These are phyloP conservation scores for Chrysodeixis includens DNA, from an alignment of 2,888 invertebrate genomes.

Conservation along the genomic window DNA sequence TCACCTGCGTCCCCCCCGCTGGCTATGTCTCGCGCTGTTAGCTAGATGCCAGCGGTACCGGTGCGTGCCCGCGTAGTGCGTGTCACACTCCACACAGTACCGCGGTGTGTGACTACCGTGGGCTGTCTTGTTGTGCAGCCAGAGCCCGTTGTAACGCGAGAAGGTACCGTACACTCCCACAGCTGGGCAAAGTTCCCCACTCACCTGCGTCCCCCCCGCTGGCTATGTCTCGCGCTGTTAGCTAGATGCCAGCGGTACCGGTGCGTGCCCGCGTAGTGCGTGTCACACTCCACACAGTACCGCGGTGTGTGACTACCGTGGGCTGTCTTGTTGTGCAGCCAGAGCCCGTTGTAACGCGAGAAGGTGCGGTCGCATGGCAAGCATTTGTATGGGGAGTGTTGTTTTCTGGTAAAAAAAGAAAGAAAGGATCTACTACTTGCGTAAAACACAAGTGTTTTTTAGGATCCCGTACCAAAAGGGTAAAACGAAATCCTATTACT, in stretches of 20 bases:
- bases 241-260: conserved; percentile 68
- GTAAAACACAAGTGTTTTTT: too few species aligned
- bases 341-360: conserved; percentile 69
- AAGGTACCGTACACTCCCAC: too few species aligned
- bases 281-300: conserved; percentile 72
- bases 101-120: conserved; percentile 54
- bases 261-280: conserved; percentile 58
- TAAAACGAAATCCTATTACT: too few species aligned
- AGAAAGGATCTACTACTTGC: too few species aligned
- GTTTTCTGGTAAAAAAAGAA: conserved; percentile 58
- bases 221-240: conserved; percentile 51
- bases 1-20: conserved; percentile 52
- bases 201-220: conserved; percentile 52
- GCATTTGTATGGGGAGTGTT: conserved; percentile 67
- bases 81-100: conserved; percentile 72
- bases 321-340: conserved; percentile 67
- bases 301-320: conserved; percentile 54
- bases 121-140: conserved; percentile 67
- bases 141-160: conserved; percentile 69
- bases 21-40: conserved; percentile 51
- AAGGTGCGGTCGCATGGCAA: conserved; percentile 63
- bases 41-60: conserved; percentile 68
- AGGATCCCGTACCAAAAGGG: too few species aligned
- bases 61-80: conserved; percentile 58
- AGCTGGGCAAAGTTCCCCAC: neutral